phyloP scores from a whole-genome alignment of 2,888 invertebrate genomes.

The Lissocephala sabroskyi region DNA sequence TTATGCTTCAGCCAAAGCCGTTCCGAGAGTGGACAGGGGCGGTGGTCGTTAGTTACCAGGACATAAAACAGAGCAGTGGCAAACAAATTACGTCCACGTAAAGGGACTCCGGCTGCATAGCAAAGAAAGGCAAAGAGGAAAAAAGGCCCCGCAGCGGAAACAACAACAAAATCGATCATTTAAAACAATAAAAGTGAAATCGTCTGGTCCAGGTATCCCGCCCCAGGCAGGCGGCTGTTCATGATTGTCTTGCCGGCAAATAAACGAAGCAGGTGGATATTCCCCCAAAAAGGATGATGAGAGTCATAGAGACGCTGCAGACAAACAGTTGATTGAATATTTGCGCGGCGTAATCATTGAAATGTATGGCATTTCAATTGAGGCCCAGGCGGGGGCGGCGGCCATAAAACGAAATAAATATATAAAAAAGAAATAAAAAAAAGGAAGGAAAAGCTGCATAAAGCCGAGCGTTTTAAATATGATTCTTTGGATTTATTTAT shows the following conservation, averaged over 20 bases:
- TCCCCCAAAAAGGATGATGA: background rate
- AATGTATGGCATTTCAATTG: slow-evolving; percentile 29
- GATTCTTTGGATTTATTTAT: slow-evolving; percentile 22
- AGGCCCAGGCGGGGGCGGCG: slow-evolving; percentile 5
- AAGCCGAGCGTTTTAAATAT: slow-evolving; percentile 30
- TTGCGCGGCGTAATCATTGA: slow-evolving; percentile 28
- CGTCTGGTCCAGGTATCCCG: slow-evolving; percentile 1
- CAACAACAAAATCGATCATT: slow-evolving; percentile 22
- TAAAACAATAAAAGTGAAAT: slow-evolving; percentile 28
- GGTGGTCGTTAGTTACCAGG: too few relatives aligned
- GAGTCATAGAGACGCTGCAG: slow-evolving; percentile 7
- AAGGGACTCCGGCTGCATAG: too few relatives aligned
- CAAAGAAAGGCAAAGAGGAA: background rate
- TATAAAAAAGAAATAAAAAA: slow-evolving; percentile 21
- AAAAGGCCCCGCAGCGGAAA: too few relatives aligned
- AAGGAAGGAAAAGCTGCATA: slow-evolving; percentile 20
- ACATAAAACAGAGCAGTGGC: too few relatives aligned
- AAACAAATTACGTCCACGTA: too few relatives aligned
- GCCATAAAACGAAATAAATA: slow-evolving; percentile 12
- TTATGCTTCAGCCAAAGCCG: too few relatives aligned
- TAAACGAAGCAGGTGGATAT: slow-evolving; percentile 1
- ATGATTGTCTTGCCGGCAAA: slow-evolving; percentile 14
- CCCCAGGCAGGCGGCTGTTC: slow-evolving; percentile 4
- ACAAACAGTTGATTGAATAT: slow-evolving; percentile 32
- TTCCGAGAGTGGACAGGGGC: too few relatives aligned